Evolutionary conservation across 1,140 invertebrate genomes (phyloP), one percentile per base, ranked within the genome.

Genomic region (Ptiloglossa arizonensis): DNA sequence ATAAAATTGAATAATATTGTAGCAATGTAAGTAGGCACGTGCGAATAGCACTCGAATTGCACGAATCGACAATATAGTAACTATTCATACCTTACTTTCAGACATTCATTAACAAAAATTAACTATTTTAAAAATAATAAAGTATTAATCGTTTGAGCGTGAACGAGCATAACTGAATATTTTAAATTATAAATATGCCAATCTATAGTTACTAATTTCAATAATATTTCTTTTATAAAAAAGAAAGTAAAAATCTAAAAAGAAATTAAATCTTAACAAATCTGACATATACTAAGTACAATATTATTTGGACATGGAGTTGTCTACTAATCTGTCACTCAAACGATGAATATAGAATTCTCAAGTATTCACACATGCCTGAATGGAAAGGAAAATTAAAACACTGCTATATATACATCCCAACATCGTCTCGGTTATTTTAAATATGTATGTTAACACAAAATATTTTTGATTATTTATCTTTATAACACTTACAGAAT

Each of bases 401-500:
- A 48, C 41, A 60, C 35, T 57, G 13, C n/a, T 9, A 27, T 1
- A 24, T n/a, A 8, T 56, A 56, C 11, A 29, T 32, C 17, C 46
- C 15, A 5, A 46, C 15, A 9, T 57, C n/a, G 52, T 68, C 50
- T 22, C 38, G 64, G 29, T 32, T 17, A 57, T 59, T 57, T 46
- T 74, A 68, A 64, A 64, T 75, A 75, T 75, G 63, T 57, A 75
- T 57, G 64, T 75, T 75, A 75, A 63, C 48, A 57, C 57, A 8
- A 57, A n/a, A 68, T 17, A 22, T 15, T 1, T 62, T 38, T 3
- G 24, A 52, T 38, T 8, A 15, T 38, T 29, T 32, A 15, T 24
- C 41, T 1, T 1, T 59, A 4, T 75, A 52, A 66, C 81, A 88
- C 82, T 91, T 85, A 92, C 91, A 81, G 91, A 89, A 83, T 92